Evolutionary conservation across 2,113 vertebrate genomes (phyloP).

Genomic region (Isurus oxyrinchus): DNA sequence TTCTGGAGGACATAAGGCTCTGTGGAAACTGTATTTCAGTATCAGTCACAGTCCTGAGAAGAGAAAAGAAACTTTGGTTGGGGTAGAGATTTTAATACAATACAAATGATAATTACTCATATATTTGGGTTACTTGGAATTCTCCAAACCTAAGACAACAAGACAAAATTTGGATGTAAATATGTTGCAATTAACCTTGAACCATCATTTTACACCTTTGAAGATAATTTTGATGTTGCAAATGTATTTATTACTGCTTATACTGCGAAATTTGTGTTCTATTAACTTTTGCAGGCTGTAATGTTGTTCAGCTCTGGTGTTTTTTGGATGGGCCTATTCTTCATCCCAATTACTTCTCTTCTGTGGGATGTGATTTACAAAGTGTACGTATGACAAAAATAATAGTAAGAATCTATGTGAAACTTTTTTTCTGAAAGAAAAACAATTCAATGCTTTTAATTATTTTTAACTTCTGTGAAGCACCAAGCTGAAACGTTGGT

Average conservation of each 20-base stretch:
- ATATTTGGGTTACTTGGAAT: background rate
- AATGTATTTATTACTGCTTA: background rate
- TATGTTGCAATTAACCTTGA: background rate
- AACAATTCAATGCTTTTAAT: background rate
- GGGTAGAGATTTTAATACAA: background rate
- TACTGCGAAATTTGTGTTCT: background rate
- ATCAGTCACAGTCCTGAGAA: background rate
- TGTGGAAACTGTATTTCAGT: background rate
- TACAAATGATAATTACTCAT: background rate
- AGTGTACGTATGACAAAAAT: conserved; percentile 73
- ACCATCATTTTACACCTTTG: background rate
- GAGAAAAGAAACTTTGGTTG: background rate
- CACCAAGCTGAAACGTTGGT: background rate
- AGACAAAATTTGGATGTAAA: background rate
- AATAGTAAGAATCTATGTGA: background rate
- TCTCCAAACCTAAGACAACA: background rate
- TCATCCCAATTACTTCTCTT: conserved; percentile 86
- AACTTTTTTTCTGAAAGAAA: conserved; percentile 39
- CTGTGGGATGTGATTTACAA: conserved; percentile 85
- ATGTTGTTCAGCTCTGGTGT: conserved; percentile 91
- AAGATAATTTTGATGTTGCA: background rate
- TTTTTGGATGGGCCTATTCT: conserved; percentile 91
- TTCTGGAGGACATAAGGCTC: background rate
- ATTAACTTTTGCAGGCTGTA: conserved; percentile 62
- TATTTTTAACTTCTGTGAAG: background rate